Percentiles rank a stretch among this genome's conserved stretches.
These are phyloP conservation scores for Gallinago media DNA, from an alignment of 2,113 vertebrate genomes.

Conservation along the genomic window DNA sequence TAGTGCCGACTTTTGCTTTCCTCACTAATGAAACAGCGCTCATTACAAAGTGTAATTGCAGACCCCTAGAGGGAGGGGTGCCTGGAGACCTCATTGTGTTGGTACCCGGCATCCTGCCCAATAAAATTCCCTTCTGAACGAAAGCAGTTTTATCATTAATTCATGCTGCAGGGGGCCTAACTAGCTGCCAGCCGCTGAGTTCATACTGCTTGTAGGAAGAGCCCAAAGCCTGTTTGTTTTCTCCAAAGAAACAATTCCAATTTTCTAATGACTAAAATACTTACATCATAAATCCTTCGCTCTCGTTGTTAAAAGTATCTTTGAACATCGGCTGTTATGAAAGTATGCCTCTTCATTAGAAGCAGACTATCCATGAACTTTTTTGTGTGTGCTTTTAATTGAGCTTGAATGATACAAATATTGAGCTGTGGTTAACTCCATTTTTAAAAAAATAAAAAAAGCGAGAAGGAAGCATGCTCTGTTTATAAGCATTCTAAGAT, in stretches of 20 bases:
- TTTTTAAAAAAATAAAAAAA: neutral
- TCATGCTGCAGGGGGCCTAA: slow-evolving; percentile 46
- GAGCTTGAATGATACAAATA: slow-evolving; percentile 52
- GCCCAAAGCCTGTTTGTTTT: slow-evolving; percentile 52
- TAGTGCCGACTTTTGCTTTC: slow-evolving; percentile 74
- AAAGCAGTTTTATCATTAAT: slow-evolving; percentile 73
- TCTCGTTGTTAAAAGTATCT: slow-evolving; percentile 57
- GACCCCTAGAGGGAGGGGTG: slow-evolving; percentile 71
- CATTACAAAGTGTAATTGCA: slow-evolving; percentile 78
- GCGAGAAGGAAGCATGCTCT: neutral
- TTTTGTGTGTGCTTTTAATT: slow-evolving; percentile 43
- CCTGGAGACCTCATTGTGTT: slow-evolving; percentile 67
- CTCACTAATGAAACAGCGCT: slow-evolving; percentile 74
- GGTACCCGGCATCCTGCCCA: slow-evolving; percentile 69
- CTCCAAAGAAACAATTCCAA: slow-evolving; percentile 40
- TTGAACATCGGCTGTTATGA: slow-evolving; percentile 22
- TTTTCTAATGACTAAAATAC: slow-evolving; percentile 57
- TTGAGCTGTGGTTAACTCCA: slow-evolving; percentile 36
- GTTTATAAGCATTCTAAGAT: slow-evolving; percentile 1
- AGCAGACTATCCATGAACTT: slow-evolving; percentile 47
- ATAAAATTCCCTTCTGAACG: slow-evolving; percentile 63
- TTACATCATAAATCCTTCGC: slow-evolving; percentile 36
- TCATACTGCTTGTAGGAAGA: slow-evolving; percentile 48
- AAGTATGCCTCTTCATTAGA: slow-evolving; percentile 52
- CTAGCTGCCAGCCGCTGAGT: slow-evolving; percentile 37